These are phyloP conservation scores for Entomobrya proxima DNA, from an alignment of 2,888 invertebrate genomes.

Conservation along the genomic window DNA sequence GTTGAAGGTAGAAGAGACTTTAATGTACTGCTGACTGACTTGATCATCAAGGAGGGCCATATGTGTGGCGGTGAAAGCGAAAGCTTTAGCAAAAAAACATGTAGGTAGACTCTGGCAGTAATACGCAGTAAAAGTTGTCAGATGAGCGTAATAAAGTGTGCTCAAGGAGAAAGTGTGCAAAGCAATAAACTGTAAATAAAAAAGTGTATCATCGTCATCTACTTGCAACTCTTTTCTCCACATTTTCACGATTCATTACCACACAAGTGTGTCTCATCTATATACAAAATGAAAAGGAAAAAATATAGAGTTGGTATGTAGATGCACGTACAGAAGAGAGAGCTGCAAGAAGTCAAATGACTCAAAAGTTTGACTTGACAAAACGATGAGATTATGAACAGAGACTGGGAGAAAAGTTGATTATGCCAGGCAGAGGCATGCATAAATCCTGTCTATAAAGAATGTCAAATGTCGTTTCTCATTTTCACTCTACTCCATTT, in stretches of 20 bases:
- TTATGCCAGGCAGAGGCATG: background rate
- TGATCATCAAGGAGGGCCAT: too few relatives aligned
- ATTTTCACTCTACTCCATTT: background rate
- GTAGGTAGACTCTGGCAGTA: too few relatives aligned
- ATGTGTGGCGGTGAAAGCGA: too few relatives aligned
- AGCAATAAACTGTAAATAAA: constrained; percentile 51
- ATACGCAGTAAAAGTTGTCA: constrained; percentile 58
- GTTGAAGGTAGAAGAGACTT: too few relatives aligned
- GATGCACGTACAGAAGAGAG: background rate
- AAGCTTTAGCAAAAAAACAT: too few relatives aligned
- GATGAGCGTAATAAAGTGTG: constrained; percentile 46
- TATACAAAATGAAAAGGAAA: background rate
- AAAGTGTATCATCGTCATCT: background rate
- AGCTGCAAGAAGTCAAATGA: constrained; percentile 20
- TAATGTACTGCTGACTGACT: too few relatives aligned
- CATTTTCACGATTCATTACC: constrained; percentile 50
- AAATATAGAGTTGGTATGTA: background rate
- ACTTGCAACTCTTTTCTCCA: constrained; percentile 2
- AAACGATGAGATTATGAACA: constrained; percentile 11
- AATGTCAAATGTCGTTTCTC: constrained; percentile 29
- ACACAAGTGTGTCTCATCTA: background rate
- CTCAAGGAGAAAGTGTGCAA: constrained; percentile 16
- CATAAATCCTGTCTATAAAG: background rate
- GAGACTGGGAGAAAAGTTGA: constrained; percentile 4
- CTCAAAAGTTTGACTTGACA: constrained; percentile 24